Percentiles rank a stretch among this genome's conserved stretches.
Evolutionary conservation across 2,113 vertebrate genomes (phyloP).

Genomic region (Turdus rufiventris): DNA sequence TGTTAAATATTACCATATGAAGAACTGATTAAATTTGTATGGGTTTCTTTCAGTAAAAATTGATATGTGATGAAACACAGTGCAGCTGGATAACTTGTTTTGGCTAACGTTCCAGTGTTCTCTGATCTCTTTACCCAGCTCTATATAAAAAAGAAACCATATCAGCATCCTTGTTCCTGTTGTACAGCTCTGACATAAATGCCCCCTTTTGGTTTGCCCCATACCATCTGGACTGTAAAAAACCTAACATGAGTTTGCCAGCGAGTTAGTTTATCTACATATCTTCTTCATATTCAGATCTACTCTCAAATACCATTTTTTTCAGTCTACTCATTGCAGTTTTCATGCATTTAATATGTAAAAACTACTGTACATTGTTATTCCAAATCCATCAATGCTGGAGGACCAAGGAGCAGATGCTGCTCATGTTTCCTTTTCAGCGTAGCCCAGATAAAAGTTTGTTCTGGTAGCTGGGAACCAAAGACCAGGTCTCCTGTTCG

Average conservation of each 20-base stretch:
- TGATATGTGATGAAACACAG: conserved; percentile 75
- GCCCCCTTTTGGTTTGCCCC: not conserved
- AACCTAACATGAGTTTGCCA: not conserved
- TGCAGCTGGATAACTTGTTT: conserved; percentile 65
- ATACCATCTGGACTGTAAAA: not conserved
- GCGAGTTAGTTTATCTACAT: not conserved
- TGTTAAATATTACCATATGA: conserved; percentile 81
- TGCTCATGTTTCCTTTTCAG: not conserved
- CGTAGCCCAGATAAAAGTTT: not conserved
- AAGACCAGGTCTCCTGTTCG: not conserved
- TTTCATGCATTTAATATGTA: not conserved
- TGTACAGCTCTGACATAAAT: conserved; percentile 11
- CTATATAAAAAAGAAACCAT: not conserved
- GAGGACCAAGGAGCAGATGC: not conserved
- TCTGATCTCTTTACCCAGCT: conserved; percentile 53
- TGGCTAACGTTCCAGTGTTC: conserved; percentile 42
- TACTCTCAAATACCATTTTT: not conserved
- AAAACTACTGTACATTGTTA: not conserved
- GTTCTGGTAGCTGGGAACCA: not conserved
- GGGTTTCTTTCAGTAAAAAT: conserved; percentile 79
- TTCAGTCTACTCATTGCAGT: not conserved
- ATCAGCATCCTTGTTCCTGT: not conserved
- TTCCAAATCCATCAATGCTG: not conserved
- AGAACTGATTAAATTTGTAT: conserved; percentile 79
- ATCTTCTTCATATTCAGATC: not conserved